Evolutionary conservation across 2,888 invertebrate genomes (phyloP), one percentile per base, ranked within the genome.

Genomic region (Acrocyrtus sp.): DNA sequence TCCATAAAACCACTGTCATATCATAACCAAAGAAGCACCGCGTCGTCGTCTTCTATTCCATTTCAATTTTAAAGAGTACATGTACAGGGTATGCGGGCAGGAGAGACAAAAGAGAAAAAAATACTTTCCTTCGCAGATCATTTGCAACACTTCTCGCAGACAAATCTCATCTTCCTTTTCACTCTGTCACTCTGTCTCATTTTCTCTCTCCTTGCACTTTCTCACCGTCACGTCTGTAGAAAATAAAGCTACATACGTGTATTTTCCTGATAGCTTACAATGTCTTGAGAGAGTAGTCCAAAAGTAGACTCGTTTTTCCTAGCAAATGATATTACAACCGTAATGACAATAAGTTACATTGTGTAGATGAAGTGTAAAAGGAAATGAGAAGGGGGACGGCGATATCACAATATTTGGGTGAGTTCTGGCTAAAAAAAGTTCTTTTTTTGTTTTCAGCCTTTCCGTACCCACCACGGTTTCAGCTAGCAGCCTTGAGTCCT

Each of bases 81-180:
- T n/a, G n/a, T n/a, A n/a, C n/a, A n/a, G n/a, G n/a, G n/a, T n/a
- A n/a, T n/a, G n/a, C n/a, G n/a, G n/a, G n/a, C n/a, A n/a, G n/a
- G 57, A 66, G 29, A 17, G 12, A 53, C 41, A 50, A 27, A 22
- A 65, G 24, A 47, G 47, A 65, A 66, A 54, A 56, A 12, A 66
- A 26, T 19, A 50, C 27, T 56, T 45, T 39, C 50, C 47, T 61
- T 56, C 48, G 48, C 57, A 53, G 56, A 66, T 57, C 53, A 66
- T 66, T 66, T 66, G 56, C 65, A 47, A 41, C 27, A 58, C 48
- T 67, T 67, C 50, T 57, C 58, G 22, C 8, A 54, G 67, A 58
- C 67, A 67, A 67, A 67, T 67, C 67, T 67, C 67, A 58, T 67
- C 67, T 67, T 58, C 58, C 51, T 51, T 39, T 21, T 45, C 53